A percentile compares a stretch with the other conserved stretches of the same genome.
These are phyloP conservation scores for Coranthus polyacanthus DNA, from an alignment of 2,797 vertebrate genomes.

Conservation along the genomic window DNA sequence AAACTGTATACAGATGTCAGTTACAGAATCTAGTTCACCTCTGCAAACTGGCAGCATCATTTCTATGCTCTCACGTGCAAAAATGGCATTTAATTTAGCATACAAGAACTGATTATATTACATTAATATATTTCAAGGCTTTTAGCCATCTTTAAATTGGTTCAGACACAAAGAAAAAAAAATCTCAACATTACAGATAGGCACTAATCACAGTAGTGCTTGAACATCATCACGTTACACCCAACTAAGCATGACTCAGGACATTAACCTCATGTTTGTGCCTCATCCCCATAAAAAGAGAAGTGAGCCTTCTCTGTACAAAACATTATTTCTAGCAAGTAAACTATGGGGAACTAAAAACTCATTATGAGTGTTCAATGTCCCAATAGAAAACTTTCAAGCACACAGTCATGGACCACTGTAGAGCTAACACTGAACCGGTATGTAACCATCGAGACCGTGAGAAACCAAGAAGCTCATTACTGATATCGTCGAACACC, in stretches of 20 bases:
- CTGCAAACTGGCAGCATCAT: too few species aligned
- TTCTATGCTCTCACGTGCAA: too few species aligned
- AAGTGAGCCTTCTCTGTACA: slow-evolving; percentile 31
- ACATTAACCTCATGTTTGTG: slow-evolving; percentile 37
- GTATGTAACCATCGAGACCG: neutral
- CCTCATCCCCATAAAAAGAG: slow-evolving; percentile 38
- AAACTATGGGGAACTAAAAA: slow-evolving; percentile 31
- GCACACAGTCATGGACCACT: fast-evolving
- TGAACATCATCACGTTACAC: too few species aligned
- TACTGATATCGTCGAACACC: neutral
- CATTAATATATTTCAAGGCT: too few species aligned
- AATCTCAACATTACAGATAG: too few species aligned
- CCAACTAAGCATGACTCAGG: too few species aligned
- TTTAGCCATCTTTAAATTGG: neutral
- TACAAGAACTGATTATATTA: too few species aligned
- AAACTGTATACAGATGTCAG: neutral
- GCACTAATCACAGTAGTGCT: too few species aligned
- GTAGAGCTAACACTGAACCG: neutral
- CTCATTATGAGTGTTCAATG: neutral
- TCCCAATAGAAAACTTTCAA: too few species aligned
- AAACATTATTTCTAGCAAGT: slow-evolving; percentile 3
- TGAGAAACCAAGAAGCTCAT: neutral
- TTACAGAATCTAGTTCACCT: neutral
- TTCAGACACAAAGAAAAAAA: too few species aligned
- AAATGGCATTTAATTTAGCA: too few species aligned